Conservation (phyloP, 2,797 vertebrate genomes). For the Acipenser oxyrinchus region DNA sequence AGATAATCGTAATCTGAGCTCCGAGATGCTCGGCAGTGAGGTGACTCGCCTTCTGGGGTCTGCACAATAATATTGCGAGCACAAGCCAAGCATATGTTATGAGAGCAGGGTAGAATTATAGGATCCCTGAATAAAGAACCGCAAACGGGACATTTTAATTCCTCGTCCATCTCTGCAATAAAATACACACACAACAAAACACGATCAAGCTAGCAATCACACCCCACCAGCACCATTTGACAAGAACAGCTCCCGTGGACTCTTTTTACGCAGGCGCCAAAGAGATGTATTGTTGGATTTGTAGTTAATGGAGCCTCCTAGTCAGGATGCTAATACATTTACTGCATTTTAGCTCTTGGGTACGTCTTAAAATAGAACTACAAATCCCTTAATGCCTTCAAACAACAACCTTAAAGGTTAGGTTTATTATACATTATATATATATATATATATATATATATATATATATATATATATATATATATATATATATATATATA, state of each 20-base stretch:
- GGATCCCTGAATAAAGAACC: constrained; percentile 87
- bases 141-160: constrained; percentile 93
- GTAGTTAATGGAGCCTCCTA: constrained; percentile 17
- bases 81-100: constrained; percentile 88
- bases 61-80: constrained; percentile 88
- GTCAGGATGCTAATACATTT: neutral
- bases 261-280: constrained; percentile 42
- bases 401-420: constrained; percentile 6
- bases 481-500: too few species aligned
- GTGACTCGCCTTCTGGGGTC: constrained; percentile 83
- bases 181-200: constrained; percentile 1
- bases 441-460: too few species aligned
- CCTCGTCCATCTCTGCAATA: constrained; percentile 81
- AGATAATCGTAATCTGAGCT: constrained; percentile 73
- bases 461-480: too few species aligned
- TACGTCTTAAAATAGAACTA: constrained; percentile 21
- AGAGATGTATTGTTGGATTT: constrained; percentile 20
- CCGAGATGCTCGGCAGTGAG: constrained; percentile 64
- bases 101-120: constrained; percentile 86
- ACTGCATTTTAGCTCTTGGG: neutral
- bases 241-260: constrained; percentile 52
- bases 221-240: constrained; percentile 49
- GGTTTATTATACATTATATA: too few species aligned
- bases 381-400: constrained; percentile 24
- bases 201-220: constrained; percentile 18